Evolutionary conservation across 2,113 vertebrate species (phyloP), one percentile per base, ranked within the genome.

Genomic region (Erythrolamprus reginae): DNA sequence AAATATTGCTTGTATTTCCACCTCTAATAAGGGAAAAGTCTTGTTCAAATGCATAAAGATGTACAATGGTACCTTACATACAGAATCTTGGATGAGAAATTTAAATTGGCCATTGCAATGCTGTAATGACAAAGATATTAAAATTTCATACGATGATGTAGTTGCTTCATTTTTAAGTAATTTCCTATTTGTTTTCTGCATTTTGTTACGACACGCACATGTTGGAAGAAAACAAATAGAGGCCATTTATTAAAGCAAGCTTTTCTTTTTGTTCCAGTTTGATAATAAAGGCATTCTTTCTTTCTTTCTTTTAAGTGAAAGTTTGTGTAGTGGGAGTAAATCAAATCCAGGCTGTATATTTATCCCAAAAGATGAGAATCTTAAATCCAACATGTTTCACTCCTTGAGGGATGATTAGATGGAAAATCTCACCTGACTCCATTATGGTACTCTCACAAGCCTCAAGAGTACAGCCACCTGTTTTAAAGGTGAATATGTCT

Each of bases 1-100:
- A 82, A 83, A 84, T 47, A 77, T 61, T 89, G 38, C 88, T 84
- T 45, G 2, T 24, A 65, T 91, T 53, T 61, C 8, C 48, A 87
- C 84, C 55, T 84, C 55, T 77, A 70, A 89, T 24, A 19, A 48
- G 87, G 48, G 70, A 42, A 87, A 55, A 70, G 65, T 89, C 82
- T 65, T 55, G 89, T 90, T 91, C 48, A 65, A 84, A 91, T 70
- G 33, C 42, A 89, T 84, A 84, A 84, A 83, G 56, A 89, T 89
- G 70, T 42, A 84, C 55, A 56, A 83, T 33, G 33, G 26, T 91
- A 48, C 56, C 82, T 90, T 70, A 15, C 21, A 70, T 70, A 85
- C 38, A 88, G 52, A 61, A 70, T 65, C 84, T 87, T 87, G 50
- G 51, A 70, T 87, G 87, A 91, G 65, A 45, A 52, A 87, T 87